Base-by-base conservation (phyloP, 2,888 invertebrate genomes). In the Operophtera brumata region DNA sequence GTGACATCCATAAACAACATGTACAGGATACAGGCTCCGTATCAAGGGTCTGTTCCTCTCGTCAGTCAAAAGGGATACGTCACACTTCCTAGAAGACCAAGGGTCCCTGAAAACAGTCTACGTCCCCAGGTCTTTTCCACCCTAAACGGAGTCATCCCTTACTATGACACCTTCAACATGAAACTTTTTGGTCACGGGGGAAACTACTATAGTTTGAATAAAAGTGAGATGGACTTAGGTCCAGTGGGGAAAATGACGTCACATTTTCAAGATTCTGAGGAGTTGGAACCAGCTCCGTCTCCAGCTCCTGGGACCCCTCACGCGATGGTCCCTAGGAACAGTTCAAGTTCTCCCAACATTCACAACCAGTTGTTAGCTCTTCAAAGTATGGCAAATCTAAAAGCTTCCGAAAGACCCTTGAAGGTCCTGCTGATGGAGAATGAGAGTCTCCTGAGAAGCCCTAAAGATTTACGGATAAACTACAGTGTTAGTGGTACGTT, bases 151-250 rank as follows among this genome's bases (percentile, higher is more conserved):
- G 86, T 92, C 3, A 88, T 92, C 54, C 89, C 89, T 0, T 86
- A 83, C 59, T 96, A 96, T 75, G 97, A 97, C 72, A 95, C 95
- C 68, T 91, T 97, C 40, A 96, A 96, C 0, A 90, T 94, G 54
- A 93, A 96, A 47, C 93, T 96, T n/a, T 96, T 96, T n/a, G 95
- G 94, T 0, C 94, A 95, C 51, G 96, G 96, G 12, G 94, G 94
- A 49, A 95, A 94, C 25, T 93, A 93, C 43, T 90, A 94, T 50
- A 95, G 95, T 60, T 78, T 96, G 55, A 95, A 96, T 74, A 95
- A 95, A 78, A 91, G 93, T 45, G 93, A 93, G 45, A 91, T 91
- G 70, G 90, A 91, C 57, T 83, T 92, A 61, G 89, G 76, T 80
- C 93, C 92, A 66, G 90, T 70, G 70, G 90, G 72, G 72, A 92